These are phyloP conservation scores for Aphelenchoides besseyi DNA, from an alignment of 1,140 invertebrate species.

Conservation along the genomic window DNA sequence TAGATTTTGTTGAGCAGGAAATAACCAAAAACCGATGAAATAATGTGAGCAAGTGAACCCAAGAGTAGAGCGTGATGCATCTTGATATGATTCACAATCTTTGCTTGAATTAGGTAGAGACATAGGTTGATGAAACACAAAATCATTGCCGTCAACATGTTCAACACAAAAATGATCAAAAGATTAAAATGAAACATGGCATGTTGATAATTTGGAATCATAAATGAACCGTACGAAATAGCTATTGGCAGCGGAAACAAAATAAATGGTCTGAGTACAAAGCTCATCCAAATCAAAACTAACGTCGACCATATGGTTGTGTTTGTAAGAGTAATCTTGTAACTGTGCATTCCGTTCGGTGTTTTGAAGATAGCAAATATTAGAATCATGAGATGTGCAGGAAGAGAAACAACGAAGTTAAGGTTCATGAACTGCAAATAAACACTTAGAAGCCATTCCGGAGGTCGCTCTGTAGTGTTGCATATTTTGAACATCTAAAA, in stretches of 20 bases:
- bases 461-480: background rate
- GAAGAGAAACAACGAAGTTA: background rate
- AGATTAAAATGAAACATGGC: background rate
- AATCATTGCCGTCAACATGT: conserved; percentile 14
- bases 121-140: background rate
- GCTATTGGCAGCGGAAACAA: background rate
- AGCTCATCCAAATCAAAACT: background rate
- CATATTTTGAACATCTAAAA: background rate
- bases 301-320: background rate
- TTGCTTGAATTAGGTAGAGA: background rate
- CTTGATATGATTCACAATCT: background rate
- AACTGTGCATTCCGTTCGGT: background rate
- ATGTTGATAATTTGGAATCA: background rate
- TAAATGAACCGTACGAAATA: background rate
- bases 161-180: conserved; percentile 1
- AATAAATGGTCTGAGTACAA: conserved; percentile 2
- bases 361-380: background rate
- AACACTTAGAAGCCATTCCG: background rate
- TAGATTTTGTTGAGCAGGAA: background rate
- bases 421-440: background rate
- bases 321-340: background rate
- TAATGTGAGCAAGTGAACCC: background rate
- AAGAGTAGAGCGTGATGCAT: background rate
- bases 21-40: background rate
- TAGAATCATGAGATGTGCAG: background rate